Percentiles rank a stretch among this genome's conserved stretches.
These are phyloP conservation scores for Eurystomus gularis DNA, from an alignment of 2,113 vertebrate genomes.

Conservation along the genomic window DNA sequence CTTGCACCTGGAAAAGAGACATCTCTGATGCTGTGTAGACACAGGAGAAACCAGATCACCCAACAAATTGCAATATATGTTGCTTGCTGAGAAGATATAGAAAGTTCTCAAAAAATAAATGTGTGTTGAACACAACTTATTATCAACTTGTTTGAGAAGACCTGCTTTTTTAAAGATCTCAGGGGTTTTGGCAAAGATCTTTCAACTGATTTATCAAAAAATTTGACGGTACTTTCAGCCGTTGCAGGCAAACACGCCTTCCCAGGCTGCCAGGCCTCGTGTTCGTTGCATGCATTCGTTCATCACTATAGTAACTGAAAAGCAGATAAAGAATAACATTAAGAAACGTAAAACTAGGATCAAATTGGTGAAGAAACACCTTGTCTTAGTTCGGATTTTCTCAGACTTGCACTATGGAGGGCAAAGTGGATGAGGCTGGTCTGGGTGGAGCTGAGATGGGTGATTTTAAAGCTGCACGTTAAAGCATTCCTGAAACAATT, in stretches of 20 bases:
- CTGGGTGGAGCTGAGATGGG: background rate
- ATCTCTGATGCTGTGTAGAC: fast-evolving
- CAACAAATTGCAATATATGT: background rate
- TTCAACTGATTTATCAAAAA: background rate
- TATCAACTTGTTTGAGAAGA: background rate
- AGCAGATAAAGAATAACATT: background rate
- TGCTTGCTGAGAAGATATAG: background rate
- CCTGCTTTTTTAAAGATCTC: background rate
- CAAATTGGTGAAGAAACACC: background rate
- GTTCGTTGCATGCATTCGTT: background rate
- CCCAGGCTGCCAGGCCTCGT: background rate
- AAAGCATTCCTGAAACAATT: background rate
- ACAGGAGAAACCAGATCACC: background rate
- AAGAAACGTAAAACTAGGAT: background rate
- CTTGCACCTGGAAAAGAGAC: background rate
- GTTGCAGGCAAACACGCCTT: background rate
- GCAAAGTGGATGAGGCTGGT: background rate
- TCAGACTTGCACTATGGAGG: background rate
- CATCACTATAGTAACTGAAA: slow-evolving; percentile 60
- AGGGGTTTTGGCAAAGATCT: background rate
- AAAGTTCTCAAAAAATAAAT: background rate
- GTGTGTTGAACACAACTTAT: background rate
- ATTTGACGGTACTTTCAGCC: background rate
- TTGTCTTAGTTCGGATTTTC: background rate
- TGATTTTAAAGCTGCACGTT: background rate